Percentiles rank a stretch among this genome's conserved stretches.
phyloP scores from a whole-genome alignment of 2,888 invertebrate genomes.

The Rhogogaster chlorosoma region DNA sequence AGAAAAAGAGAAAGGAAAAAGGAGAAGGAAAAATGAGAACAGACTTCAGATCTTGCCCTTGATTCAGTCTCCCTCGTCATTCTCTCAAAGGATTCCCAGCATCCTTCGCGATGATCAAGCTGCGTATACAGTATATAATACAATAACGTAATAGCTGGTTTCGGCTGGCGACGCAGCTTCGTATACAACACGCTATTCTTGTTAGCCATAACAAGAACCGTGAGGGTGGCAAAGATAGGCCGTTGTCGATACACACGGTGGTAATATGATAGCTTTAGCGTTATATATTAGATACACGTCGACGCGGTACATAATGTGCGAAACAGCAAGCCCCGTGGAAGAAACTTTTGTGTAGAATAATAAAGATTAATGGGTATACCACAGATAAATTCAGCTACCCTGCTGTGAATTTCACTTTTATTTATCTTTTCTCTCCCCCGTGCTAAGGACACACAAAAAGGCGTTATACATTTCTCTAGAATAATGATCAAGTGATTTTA shows the following conservation, averaged over 20 bases:
- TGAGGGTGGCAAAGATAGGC: conserved; percentile 17
- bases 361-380: conserved; percentile 26
- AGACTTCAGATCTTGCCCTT: conserved; percentile 21
- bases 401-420: not conserved
- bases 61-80: conserved; percentile 10
- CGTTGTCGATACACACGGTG: conserved; percentile 1
- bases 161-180: not conserved
- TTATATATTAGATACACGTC: conserved; percentile 29
- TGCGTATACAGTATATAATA: not conserved
- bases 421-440: not conserved
- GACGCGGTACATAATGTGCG: not conserved
- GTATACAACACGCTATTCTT: conserved; percentile 22
- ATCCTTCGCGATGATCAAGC: conserved; percentile 8
- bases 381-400: not conserved
- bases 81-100: not conserved
- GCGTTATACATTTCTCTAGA: not conserved
- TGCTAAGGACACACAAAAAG: not conserved
- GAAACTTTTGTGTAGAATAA: conserved; percentile 29
- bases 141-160: conserved; percentile 11
- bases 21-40: conserved; percentile 25
- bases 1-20: not conserved
- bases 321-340: not conserved
- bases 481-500: not conserved
- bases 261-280: conserved; percentile 23
- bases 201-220: conserved; percentile 9